Evolutionary conservation across 2,113 vertebrate genomes (phyloP), one percentile per base, ranked within the genome.

Genomic region (Brachypteracias leptosomus): DNA sequence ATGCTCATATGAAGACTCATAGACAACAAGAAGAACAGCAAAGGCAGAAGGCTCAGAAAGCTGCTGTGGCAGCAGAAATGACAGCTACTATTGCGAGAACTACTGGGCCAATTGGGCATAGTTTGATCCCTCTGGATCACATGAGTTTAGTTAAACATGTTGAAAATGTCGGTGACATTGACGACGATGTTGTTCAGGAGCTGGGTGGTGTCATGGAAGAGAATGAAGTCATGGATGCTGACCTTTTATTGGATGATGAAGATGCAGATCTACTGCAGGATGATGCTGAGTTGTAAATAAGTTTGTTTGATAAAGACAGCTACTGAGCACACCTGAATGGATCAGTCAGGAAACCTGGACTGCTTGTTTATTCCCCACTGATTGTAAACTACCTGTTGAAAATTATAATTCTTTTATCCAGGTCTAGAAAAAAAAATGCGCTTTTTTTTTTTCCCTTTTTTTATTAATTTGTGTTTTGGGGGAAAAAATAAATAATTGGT

Each of bases 1-100:
- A 99, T 16, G 99, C 99, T 21, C 99, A 99, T 95, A 99, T 99
- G 99, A 99, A 99, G 93, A 99, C 98, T 14, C 99, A 99, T 96
- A 97, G 98, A 42, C 99, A 99, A 96, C 97, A 98, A 38, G 99
- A 99, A 74, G 98, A 99, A n/a, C 97, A 98, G 73, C 98, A 98
- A 91, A 97, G 98, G 72, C 98, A 98, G 77, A 98, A 98, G 79
- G 98, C 98, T 19, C 98, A 98, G 89, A 98, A 98, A 92, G 98
- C 98, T 9, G 97, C 98, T n/a, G 98, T 98, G 24, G 98, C 98
- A 9, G 98, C 98, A 6, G 97, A 98, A 71, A 98, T 98, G 97
- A 98, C 98, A 70, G 98, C 98, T 86, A 97, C 98, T 5, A 98
- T 98, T 51, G 97, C 98, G 8, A 98, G 97, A 97, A 98, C 98